Evolutionary conservation across 2,888 invertebrate genomes (phyloP).

Genomic region (Napeogenes sylphis): DNA sequence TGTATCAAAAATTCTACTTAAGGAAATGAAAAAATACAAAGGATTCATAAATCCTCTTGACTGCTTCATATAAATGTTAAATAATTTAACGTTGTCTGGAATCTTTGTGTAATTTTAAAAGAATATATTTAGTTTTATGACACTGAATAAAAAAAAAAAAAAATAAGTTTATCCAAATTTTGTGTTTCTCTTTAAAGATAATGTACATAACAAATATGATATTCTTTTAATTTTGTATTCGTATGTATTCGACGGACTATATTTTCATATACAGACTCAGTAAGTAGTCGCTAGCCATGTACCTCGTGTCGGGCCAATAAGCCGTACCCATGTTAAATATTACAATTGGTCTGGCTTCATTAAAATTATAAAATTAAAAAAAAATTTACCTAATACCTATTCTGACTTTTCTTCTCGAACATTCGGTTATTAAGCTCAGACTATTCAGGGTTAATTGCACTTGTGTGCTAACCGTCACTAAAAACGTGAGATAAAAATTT

Average conservation of each 20-base stretch:
- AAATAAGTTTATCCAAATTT: no score
- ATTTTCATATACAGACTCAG: no score
- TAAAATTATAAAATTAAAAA: no score
- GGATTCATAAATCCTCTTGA: conserved; percentile 32
- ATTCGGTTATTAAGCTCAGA: neutral
- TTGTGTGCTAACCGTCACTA: no score
- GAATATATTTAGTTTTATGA: no score
- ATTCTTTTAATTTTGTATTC: no score
- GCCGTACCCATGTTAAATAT: conserved; percentile 6
- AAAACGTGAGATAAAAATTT: no score
- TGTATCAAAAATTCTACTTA: conserved; percentile 17
- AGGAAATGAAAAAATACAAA: conserved; percentile 34
- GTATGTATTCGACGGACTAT: neutral
- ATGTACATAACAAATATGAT: no score
- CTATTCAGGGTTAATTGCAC: no score
- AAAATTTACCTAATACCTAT: conserved; percentile 23
- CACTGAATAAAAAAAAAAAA: no score
- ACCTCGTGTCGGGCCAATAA: neutral
- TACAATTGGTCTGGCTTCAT: neutral
- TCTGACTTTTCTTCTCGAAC: conserved; percentile 3
- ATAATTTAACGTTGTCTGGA: conserved; percentile 25
- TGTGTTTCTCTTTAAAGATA: no score
- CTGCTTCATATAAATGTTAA: conserved; percentile 30
- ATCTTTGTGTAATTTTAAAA: neutral
- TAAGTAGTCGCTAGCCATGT: no score